These are phyloP conservation scores for Drosophila fuyamai DNA, from an alignment of 1,140 invertebrate species.

Conservation along the genomic window DNA sequence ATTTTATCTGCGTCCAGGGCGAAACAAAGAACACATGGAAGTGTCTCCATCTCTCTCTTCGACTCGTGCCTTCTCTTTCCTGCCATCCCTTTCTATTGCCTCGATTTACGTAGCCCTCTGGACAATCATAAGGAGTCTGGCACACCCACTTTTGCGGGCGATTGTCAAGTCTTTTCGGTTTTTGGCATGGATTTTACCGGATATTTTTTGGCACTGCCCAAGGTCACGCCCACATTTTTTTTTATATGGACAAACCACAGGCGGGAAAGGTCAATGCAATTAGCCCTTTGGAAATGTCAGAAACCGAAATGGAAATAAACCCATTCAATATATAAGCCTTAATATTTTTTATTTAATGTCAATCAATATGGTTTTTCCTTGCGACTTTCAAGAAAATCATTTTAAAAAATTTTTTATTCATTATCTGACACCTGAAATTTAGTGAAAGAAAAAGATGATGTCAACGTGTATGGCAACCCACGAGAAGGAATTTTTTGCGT, in stretches of 20 bases:
- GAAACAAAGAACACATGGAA: conserved; percentile 52
- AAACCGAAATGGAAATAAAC: background rate
- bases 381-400: no score
- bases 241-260: background rate
- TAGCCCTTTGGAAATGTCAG: background rate
- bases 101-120: conserved; percentile 34
- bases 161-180: conserved; percentile 19
- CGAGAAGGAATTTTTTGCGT: background rate
- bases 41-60: conserved; percentile 4
- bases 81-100: conserved; percentile 1
- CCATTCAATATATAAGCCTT: background rate
- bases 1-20: conserved; percentile 73
- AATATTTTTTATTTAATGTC: background rate
- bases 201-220: conserved; percentile 7
- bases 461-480: background rate
- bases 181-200: conserved; percentile 3
- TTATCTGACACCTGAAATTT: background rate
- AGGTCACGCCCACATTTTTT: conserved; percentile 3
- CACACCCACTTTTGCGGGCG: background rate
- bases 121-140: conserved; percentile 65
- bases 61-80: background rate
- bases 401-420: no score
- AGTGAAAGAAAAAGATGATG: background rate
- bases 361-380: no score
- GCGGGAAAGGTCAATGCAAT: conserved; percentile 10